These are phyloP conservation scores for Harpagoxenus sublaevis DNA, from an alignment of 2,888 invertebrate genomes.

Conservation along the genomic window DNA sequence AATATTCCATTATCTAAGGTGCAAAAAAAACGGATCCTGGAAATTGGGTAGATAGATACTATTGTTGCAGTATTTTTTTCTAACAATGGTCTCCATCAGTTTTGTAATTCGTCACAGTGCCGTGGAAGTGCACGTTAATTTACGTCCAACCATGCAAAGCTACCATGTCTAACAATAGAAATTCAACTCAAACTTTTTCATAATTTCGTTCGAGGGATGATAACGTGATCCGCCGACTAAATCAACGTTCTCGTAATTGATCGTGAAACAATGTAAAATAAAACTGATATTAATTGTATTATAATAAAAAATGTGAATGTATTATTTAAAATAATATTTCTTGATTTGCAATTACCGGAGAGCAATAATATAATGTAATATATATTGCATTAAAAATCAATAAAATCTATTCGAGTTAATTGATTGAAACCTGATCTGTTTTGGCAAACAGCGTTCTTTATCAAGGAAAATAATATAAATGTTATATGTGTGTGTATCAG, in stretches of 20 bases:
- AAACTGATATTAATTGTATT: not conserved
- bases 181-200: slow-evolving; percentile 57
- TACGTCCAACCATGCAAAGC: slow-evolving; percentile 41
- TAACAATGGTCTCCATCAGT: slow-evolving; percentile 48
- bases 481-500: not conserved
- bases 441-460: not conserved
- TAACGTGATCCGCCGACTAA: slow-evolving; percentile 7
- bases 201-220: slow-evolving; percentile 28
- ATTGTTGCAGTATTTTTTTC: slow-evolving; percentile 2
- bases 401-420: not conserved
- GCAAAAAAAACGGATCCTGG: not conserved
- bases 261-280: not conserved
- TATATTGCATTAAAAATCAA: not conserved
- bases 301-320: not conserved
- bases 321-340: slow-evolving; percentile 12
- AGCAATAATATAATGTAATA: not conserved
- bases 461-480: not conserved
- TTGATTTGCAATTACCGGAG: not conserved
- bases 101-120: slow-evolving; percentile 61
- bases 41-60: not conserved
- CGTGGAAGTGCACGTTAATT: slow-evolving; percentile 52
- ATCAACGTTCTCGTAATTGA: slow-evolving; percentile 26
- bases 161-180: slow-evolving; percentile 52
- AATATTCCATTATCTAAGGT: not conserved
- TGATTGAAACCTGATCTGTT: not conserved